Base-by-base conservation (phyloP, 2,888 invertebrate species). In the Diaprepes abbreviatus region DNA sequence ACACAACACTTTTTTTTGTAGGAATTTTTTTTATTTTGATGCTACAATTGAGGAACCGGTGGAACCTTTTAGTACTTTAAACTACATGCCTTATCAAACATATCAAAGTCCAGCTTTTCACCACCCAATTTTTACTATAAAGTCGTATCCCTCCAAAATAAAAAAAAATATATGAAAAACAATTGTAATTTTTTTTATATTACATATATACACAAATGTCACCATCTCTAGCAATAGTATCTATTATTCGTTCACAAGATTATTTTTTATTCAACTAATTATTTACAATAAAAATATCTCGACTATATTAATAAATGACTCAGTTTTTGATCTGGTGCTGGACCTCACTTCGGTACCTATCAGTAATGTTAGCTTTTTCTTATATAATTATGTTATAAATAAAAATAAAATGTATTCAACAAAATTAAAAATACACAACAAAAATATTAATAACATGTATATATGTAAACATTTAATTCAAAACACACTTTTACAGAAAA, bases 401-500 rank as follows among this genome's bases (percentile, higher is more conserved):
- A 59, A 6, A 35, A 54, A 36, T 36, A 54, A 54, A 54, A 54
- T 36, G 19, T 36, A n/a, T 54, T 35, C 12, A 59, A 40, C 31
- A 31, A 59, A 59, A 40, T 35, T 43, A 43, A 43, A 43, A 43
- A 59, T 59, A 59, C 24, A 59, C 59, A 59, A 59, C 40, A 59
- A 59, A 38, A 59, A 59, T 19, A 58, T 58, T 58, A 43, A 43
- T 45, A 58, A 58, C 58, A 58, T 14, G 10, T 24, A 35, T 28
- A 45, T 38, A 38, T 9, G 40, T 58, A 35, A 54, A 59, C 43
- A 43, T 16, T 5, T 43, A 43, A 28, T 43, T 43, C 28, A 59
- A 57, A 55, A 57, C 17, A 57, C 38, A 24, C 28, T 40, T 55
- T 40, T 31, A 43, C n/a, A 43, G n/a, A 43, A 43, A 43, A 43